A percentile compares a stretch with the other conserved stretches of the same genome.
phyloP scores from a whole-genome alignment of 2,113 vertebrate genomes.

The Myrmophylax atrothorax region DNA sequence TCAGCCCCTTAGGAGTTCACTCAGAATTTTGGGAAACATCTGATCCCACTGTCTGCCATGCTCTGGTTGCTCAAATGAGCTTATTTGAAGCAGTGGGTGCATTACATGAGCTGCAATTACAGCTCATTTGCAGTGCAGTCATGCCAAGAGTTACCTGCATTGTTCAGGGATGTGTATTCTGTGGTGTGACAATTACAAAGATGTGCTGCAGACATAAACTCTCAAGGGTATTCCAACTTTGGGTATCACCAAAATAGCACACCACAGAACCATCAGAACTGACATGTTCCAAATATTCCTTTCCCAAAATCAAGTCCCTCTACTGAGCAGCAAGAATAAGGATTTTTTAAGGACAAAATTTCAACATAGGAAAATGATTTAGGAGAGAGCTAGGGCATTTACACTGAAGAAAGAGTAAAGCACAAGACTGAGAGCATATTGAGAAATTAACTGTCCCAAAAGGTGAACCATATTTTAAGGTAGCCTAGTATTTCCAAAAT shows the following conservation, averaged over 20 bases:
- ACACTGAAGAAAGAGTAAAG: neutral
- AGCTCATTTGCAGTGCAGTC: neutral
- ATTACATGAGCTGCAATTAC: neutral
- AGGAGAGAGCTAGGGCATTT: neutral
- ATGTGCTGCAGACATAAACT: neutral
- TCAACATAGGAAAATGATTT: neutral
- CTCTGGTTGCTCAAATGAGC: rapidly evolving
- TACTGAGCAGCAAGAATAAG: neutral
- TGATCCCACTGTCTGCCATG: neutral
- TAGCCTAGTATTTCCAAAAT: neutral
- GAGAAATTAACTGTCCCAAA: neutral
- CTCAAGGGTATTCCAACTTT: neutral
- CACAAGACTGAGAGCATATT: neutral
- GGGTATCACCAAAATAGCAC: neutral
- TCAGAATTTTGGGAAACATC: neutral
- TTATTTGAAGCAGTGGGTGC: neutral
- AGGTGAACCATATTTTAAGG: neutral
- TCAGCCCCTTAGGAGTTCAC: neutral
- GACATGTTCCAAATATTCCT: neutral
- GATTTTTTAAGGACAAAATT: neutral
- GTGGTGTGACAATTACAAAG: rapidly evolving
- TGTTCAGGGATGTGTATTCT: neutral
- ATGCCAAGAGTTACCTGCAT: neutral
- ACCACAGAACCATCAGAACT: neutral
- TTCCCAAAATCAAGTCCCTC: neutral